These are phyloP conservation scores for Pituophis catenifer DNA, from an alignment of 2,113 vertebrate genomes.

Conservation along the genomic window DNA sequence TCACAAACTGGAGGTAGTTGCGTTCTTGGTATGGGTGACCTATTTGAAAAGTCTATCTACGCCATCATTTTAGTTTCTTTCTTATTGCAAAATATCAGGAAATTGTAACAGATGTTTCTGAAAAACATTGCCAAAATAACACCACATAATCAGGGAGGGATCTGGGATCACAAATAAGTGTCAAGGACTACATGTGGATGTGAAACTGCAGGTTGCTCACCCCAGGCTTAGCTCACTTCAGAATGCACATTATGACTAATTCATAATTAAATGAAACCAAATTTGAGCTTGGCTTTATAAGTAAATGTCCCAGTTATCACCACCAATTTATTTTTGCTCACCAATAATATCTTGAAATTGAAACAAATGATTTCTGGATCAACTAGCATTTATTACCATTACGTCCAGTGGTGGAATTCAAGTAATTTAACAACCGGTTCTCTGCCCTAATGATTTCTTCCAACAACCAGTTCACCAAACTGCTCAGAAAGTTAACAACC, in stretches of 20 bases:
- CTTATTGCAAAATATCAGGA: neutral
- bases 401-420: neutral
- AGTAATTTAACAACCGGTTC: too few species aligned
- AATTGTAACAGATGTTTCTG: neutral
- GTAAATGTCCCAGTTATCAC: neutral
- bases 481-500: too few species aligned
- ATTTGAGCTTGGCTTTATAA: neutral
- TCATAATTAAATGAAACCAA: neutral
- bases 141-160: neutral
- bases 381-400: neutral
- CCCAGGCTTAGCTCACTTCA: neutral
- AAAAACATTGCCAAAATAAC: neutral
- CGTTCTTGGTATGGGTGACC: neutral
- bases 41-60: neutral
- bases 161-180: neutral
- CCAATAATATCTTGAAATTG: neutral
- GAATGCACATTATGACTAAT: neutral
- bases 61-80: neutral
- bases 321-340: neutral
- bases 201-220: neutral
- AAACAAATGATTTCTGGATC: neutral
- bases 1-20: neutral
- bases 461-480: too few species aligned
- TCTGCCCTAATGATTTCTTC: too few species aligned
- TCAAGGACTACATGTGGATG: neutral